phyloP scores from a whole-genome alignment of 2,113 vertebrate species.

The Lycaon pictus region DNA sequence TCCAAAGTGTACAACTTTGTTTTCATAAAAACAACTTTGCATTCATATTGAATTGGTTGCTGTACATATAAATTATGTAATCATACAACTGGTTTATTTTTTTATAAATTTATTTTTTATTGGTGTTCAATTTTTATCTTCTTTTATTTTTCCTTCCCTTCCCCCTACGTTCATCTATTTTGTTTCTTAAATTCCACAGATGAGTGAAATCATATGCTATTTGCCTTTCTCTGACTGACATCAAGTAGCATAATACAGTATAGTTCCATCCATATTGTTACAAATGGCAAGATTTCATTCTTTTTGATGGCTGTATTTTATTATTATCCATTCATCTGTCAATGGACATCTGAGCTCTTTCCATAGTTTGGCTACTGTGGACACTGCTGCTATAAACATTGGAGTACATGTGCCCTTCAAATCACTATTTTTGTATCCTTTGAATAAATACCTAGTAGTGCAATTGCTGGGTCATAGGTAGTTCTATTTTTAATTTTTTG shows the following conservation, averaged over 20 bases:
- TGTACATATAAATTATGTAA: not conserved
- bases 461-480: not conserved
- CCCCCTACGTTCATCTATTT: not conserved
- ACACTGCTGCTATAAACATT: not conserved
- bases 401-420: not conserved
- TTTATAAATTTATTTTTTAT: too few species aligned
- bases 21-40: not conserved
- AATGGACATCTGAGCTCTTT: not conserved
- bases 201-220: not conserved
- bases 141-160: not conserved
- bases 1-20: not conserved
- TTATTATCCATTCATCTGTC: not conserved
- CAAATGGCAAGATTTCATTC: not conserved
- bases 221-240: not conserved
- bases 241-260: not conserved
- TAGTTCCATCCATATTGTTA: not conserved
- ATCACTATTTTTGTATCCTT: not conserved
- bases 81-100: not conserved
- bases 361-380: not conserved
- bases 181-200: not conserved
- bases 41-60: not conserved
- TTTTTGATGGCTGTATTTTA: not conserved
- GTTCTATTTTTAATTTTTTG: not conserved
- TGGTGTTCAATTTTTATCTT: not conserved
- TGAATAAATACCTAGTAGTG: not conserved